Evolutionary conservation across 2,113 vertebrate species (phyloP).

Genomic region (Oplegnathus fasciatus): DNA sequence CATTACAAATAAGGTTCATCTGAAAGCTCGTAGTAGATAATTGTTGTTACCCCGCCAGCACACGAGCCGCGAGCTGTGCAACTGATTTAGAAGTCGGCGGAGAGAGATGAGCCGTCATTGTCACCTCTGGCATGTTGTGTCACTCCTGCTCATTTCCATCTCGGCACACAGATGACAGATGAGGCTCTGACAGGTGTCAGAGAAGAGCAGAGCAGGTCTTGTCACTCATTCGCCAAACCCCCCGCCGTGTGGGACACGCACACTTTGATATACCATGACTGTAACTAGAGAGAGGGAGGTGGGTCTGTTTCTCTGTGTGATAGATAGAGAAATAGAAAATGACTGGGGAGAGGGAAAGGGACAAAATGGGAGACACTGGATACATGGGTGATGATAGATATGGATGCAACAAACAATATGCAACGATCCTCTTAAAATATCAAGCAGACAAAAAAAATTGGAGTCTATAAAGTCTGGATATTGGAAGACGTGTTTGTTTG

Average conservation of each 20-base stretch:
- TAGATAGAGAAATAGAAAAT: slow-evolving; percentile 62
- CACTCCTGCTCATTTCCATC: slow-evolving; percentile 91
- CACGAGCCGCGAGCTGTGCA: slow-evolving; percentile 48
- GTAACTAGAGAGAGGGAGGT: slow-evolving; percentile 64
- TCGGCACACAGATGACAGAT: slow-evolving; percentile 90
- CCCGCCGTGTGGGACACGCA: slow-evolving; percentile 89
- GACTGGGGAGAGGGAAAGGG: slow-evolving; percentile 37
- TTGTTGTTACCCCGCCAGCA: slow-evolving; percentile 59
- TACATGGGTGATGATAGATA: slow-evolving; percentile 36
- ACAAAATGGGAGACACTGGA: slow-evolving; percentile 49
- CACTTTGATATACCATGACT: slow-evolving; percentile 88
- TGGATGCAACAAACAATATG: slow-evolving; percentile 36
- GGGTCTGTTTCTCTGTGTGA: slow-evolving; percentile 54
- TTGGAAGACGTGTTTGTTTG: background rate
- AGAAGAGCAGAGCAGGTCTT: slow-evolving; percentile 88
- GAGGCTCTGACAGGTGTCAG: slow-evolving; percentile 88
- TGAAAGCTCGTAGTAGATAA: slow-evolving; percentile 65
- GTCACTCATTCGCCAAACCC: slow-evolving; percentile 88
- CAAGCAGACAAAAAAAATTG: slow-evolving; percentile 8
- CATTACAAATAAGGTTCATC: slow-evolving; percentile 56
- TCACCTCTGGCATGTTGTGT: slow-evolving; percentile 96
- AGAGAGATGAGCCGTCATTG: slow-evolving; percentile 87
- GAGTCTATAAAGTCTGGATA: slow-evolving; percentile 4
- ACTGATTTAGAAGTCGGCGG: slow-evolving; percentile 61
- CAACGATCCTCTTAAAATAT: slow-evolving; percentile 56